Conservation (phyloP, 2,113 vertebrate genomes). For the Lagenorhynchus albirostris region DNA sequence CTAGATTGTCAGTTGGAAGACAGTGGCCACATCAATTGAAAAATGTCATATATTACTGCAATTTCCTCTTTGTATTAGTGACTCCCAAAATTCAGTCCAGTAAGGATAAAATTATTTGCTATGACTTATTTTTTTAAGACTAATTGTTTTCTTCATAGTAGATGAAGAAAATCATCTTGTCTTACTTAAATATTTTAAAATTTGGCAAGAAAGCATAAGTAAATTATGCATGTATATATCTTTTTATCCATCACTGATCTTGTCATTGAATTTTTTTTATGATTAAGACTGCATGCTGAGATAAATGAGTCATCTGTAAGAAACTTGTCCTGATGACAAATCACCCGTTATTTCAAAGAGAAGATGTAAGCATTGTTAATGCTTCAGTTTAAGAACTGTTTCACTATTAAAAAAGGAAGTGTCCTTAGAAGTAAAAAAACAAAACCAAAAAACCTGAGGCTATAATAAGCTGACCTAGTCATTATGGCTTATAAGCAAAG, state of each 20-base stretch:
- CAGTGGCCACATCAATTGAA: not conserved
- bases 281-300: constrained; percentile 55
- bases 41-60: not conserved
- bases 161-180: not conserved
- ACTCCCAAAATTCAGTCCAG: not conserved
- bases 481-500: not conserved
- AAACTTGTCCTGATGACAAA: constrained; percentile 57
- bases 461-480: not conserved
- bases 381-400: constrained; percentile 23
- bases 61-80: not conserved
- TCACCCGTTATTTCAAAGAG: constrained; percentile 56
- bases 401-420: not conserved
- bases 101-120: not conserved
- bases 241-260: constrained; percentile 31
- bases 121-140: not conserved
- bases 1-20: not conserved
- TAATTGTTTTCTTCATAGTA: not conserved
- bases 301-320: constrained; percentile 59
- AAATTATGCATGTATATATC: not conserved
- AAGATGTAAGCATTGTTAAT: constrained; percentile 53
- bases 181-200: constrained; percentile 48
- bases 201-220: not conserved
- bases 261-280: constrained; percentile 43
- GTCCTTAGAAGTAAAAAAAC: constrained; percentile 4
- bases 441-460: not conserved